These are phyloP conservation scores for Triplophysa tibetana DNA, from an alignment of 2,113 vertebrate genomes.

Conservation along the genomic window DNA sequence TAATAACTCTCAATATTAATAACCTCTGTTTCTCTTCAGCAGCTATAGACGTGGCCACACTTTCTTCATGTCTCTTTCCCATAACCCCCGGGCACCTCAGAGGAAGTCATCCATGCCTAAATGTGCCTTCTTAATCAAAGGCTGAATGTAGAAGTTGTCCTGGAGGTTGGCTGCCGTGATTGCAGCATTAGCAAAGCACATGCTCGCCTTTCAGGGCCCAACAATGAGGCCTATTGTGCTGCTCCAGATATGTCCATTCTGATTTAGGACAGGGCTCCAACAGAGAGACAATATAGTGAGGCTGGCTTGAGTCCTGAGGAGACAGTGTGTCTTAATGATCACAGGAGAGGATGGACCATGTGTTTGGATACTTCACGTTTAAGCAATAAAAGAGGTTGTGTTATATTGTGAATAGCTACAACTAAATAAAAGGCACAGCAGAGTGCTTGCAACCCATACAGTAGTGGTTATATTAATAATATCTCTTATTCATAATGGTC, in stretches of 20 bases:
- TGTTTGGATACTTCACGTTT: conserved; percentile 29
- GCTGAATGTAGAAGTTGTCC: conserved; percentile 79
- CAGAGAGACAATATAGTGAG: conserved; percentile 62
- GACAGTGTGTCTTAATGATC: conserved; percentile 45
- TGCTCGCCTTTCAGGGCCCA: conserved; percentile 75
- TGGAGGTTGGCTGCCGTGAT: conserved; percentile 77
- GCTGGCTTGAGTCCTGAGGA: conserved; percentile 39
- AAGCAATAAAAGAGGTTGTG: conserved; percentile 17
- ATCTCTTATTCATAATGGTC: not conserved
- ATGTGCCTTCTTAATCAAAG: conserved; percentile 83
- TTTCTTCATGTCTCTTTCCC: conserved; percentile 76
- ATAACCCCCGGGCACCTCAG: conserved; percentile 79
- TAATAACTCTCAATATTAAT: conserved; percentile 62
- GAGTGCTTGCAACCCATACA: no score
- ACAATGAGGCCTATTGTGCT: conserved; percentile 81
- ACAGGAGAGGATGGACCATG: not conserved
- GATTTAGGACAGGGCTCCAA: conserved; percentile 68
- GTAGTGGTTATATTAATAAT: conserved; percentile 4
- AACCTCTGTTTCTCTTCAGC: conserved; percentile 51
- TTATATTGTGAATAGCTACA: not conserved
- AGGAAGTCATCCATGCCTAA: conserved; percentile 89
- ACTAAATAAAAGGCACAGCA: not conserved
- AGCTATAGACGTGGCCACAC: conserved; percentile 62
- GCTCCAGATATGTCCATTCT: conserved; percentile 71
- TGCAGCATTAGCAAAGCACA: conserved; percentile 79